A percentile compares a stretch with the other conserved stretches of the same genome.
These are phyloP conservation scores for Drosophila emarginata DNA, from an alignment of 2,888 invertebrate genomes.

Conservation along the genomic window DNA sequence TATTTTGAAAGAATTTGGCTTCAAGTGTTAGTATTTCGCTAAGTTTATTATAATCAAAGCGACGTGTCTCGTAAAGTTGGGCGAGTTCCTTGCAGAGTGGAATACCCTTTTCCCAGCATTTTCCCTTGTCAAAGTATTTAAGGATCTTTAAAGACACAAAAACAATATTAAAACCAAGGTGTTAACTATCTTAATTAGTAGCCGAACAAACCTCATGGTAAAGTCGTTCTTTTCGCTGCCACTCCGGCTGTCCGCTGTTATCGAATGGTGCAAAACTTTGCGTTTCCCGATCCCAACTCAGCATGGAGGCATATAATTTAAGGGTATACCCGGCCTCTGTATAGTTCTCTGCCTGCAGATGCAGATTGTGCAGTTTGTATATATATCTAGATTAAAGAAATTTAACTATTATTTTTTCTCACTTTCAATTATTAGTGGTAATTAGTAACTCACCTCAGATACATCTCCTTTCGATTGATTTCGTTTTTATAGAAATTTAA, in stretches of 20 bases:
- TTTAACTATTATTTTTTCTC: not conserved
- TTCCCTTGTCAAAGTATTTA: slow-evolving; percentile 96
- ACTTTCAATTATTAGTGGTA: no score
- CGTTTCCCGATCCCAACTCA: slow-evolving; percentile 90
- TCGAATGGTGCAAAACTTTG: slow-evolving; percentile 85
- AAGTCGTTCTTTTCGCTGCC: slow-evolving; percentile 94
- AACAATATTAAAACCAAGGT: not conserved
- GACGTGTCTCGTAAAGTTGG: slow-evolving; percentile 91
- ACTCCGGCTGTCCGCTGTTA: slow-evolving; percentile 90
- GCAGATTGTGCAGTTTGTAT: slow-evolving; percentile 96
- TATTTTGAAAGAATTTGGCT: slow-evolving; percentile 95
- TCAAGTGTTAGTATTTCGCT: slow-evolving; percentile 92
- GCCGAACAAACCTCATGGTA: slow-evolving; percentile 85
- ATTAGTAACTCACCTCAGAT: slow-evolving; percentile 85
- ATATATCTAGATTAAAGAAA: slow-evolving; percentile 86
- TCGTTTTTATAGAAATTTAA: slow-evolving; percentile 98
- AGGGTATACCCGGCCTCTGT: slow-evolving; percentile 97
- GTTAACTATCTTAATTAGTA: not conserved
- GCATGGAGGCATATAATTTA: slow-evolving; percentile 94
- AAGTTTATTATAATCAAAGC: slow-evolving; percentile 94
- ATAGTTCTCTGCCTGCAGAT: slow-evolving; percentile 94
- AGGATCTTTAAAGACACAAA: slow-evolving; percentile 85
- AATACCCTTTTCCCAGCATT: slow-evolving; percentile 98
- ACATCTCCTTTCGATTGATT: slow-evolving; percentile 97
- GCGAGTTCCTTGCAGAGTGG: slow-evolving; percentile 95